Evolutionary conservation across 1,140 invertebrate species (phyloP).

Genomic region (Dermatophagoides farinae): DNA sequence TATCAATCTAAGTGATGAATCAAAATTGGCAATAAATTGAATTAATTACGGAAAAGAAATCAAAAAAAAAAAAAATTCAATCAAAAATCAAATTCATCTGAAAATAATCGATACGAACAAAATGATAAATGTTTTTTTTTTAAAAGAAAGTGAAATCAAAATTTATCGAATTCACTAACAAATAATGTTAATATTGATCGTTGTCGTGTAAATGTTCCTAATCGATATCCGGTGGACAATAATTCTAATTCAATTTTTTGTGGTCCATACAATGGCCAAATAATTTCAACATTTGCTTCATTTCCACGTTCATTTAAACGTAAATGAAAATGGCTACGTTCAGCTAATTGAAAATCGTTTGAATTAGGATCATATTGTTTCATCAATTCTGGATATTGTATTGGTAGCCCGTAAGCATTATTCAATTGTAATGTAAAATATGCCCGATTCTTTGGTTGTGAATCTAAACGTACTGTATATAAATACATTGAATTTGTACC

Average conservation of each 20-base stretch:
- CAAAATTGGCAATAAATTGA: background rate
- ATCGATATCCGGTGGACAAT: constrained; percentile 53
- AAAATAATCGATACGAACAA: no score
- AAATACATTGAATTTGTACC: background rate
- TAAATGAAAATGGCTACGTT: constrained; percentile 50
- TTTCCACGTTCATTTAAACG: constrained; percentile 35
- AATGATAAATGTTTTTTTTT: no score
- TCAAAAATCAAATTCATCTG: no score
- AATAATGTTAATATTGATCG: background rate
- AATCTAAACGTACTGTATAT: background rate
- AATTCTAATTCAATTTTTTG: constrained; percentile 71
- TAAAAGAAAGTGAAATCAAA: no score
- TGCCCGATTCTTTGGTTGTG: constrained; percentile 44
- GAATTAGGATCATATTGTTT: constrained; percentile 52
- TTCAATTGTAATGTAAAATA: constrained; percentile 24
- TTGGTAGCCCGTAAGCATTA: constrained; percentile 25
- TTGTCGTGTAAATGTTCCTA: background rate
- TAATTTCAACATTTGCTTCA: constrained; percentile 48
- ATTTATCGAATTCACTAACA: background rate
- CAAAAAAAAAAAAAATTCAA: no score
- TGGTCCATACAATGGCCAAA: constrained; percentile 49
- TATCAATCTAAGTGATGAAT: background rate
- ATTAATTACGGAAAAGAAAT: no score
- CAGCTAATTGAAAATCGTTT: constrained; percentile 40
- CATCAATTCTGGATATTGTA: constrained; percentile 51